A percentile compares a stretch with the other conserved stretches of the same genome.
These are phyloP conservation scores for Rhynchotus rufescens DNA, from an alignment of 2,797 vertebrate genomes.

Conservation along the genomic window DNA sequence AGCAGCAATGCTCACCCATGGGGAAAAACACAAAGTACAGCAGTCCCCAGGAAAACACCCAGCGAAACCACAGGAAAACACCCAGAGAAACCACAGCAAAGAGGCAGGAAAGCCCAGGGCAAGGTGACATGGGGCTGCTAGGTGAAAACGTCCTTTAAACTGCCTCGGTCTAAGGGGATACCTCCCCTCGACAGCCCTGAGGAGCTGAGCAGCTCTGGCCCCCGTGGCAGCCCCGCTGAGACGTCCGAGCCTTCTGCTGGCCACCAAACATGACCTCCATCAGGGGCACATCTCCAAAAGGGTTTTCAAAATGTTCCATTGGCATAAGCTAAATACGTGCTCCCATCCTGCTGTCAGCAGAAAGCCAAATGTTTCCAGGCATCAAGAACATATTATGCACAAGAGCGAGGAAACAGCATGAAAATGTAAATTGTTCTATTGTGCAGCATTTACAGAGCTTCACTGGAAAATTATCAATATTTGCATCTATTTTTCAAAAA, in stretches of 20 bases:
- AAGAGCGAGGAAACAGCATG: not conserved
- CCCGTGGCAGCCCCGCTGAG: too few species aligned
- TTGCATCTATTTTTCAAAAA: not conserved
- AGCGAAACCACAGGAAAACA: not conserved
- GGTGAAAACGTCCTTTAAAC: too few species aligned
- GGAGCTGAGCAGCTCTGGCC: too few species aligned
- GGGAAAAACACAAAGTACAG: not conserved
- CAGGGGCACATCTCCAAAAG: not conserved
- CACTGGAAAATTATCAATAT: not conserved
- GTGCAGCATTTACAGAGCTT: not conserved
- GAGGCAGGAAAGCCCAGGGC: not conserved
- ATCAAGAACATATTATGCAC: not conserved
- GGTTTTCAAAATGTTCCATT: not conserved
- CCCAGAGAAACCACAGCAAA: not conserved
- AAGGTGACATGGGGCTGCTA: too few species aligned
- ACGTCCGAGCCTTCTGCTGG: too few species aligned
- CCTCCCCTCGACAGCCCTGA: too few species aligned
- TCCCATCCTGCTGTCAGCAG: not conserved
- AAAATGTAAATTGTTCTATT: not conserved
- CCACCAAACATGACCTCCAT: not conserved
- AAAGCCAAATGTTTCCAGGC: not conserved
- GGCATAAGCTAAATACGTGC: not conserved
- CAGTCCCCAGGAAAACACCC: not conserved
- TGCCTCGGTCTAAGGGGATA: too few species aligned
- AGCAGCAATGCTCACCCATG: not conserved